Conservation (phyloP, 2,797 vertebrate genomes). For the Platyrinchus mystaceus region DNA sequence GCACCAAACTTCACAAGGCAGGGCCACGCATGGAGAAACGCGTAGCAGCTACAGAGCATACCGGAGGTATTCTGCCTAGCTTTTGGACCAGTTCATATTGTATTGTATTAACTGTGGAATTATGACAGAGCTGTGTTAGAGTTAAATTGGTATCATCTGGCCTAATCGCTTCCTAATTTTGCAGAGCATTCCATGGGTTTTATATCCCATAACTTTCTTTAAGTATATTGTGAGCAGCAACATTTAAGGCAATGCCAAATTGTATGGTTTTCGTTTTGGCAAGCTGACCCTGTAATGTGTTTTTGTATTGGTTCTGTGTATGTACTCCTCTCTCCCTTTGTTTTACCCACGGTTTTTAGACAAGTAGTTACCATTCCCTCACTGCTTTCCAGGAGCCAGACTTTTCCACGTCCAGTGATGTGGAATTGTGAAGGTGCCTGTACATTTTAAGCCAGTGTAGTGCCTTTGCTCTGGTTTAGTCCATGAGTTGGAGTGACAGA, state of each 20-base stretch:
- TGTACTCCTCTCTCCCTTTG: background rate
- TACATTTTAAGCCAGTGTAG: background rate
- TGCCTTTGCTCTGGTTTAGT: background rate
- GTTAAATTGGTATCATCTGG: slow-evolving; percentile 47
- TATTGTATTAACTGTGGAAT: slow-evolving; percentile 4
- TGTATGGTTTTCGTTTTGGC: background rate
- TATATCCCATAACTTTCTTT: slow-evolving; percentile 39
- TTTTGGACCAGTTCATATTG: background rate
- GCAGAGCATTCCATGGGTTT: slow-evolving; percentile 38
- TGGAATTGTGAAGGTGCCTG: background rate
- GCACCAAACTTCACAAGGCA: background rate
- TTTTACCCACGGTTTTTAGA: background rate
- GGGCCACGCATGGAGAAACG: background rate
- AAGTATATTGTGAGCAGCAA: slow-evolving; percentile 18
- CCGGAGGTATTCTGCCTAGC: background rate
- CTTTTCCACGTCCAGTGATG: background rate
- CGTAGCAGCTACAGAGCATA: background rate
- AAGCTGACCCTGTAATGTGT: background rate
- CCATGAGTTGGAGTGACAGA: background rate
- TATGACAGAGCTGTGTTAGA: background rate
- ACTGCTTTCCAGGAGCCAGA: background rate
- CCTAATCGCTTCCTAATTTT: slow-evolving; percentile 54
- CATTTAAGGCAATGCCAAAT: background rate
- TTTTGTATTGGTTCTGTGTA: background rate
- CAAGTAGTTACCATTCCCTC: background rate